Evolutionary conservation across 2,888 invertebrate genomes (phyloP).

Genomic region (Gandaritis pyraliata): DNA sequence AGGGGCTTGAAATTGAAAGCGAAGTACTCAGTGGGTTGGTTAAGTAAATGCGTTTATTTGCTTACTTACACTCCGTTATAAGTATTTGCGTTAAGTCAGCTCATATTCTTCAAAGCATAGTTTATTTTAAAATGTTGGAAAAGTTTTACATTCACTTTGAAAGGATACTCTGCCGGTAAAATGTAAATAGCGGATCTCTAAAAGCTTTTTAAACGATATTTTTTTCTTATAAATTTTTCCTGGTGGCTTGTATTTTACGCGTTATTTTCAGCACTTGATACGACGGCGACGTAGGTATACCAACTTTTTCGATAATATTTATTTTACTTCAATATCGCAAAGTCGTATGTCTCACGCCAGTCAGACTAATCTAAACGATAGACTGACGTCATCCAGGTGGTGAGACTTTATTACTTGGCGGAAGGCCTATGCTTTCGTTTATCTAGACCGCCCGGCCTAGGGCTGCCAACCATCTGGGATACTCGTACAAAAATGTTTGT

Average conservation of each 20-base stretch:
- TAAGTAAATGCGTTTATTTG: not conserved
- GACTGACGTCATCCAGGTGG: not conserved
- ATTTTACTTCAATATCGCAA: too few species aligned
- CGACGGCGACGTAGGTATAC: too few species aligned
- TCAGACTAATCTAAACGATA: too few species aligned
- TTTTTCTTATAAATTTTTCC: not conserved
- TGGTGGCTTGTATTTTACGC: not conserved
- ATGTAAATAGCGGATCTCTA: not conserved
- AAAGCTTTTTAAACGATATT: not conserved
- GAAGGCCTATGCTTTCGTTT: not conserved
- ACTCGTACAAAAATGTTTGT: too few species aligned
- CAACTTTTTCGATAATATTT: too few species aligned
- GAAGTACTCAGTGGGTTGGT: too few species aligned
- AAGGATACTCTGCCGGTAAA: not conserved
- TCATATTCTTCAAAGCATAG: not conserved
- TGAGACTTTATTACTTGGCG: not conserved
- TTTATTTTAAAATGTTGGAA: not conserved
- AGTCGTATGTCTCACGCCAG: too few species aligned
- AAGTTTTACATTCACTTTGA: not conserved
- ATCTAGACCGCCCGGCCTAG: constrained; percentile 30
- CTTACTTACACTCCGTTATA: not conserved
- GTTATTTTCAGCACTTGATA: too few species aligned
- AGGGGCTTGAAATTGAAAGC: too few species aligned
- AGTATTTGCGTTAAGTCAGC: not conserved
- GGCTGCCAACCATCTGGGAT: constrained; percentile 1